Percentiles rank a stretch among this genome's conserved stretches.
Evolutionary conservation across 1,140 invertebrate species (phyloP).

Genomic region (Diploscapter pachys): DNA sequence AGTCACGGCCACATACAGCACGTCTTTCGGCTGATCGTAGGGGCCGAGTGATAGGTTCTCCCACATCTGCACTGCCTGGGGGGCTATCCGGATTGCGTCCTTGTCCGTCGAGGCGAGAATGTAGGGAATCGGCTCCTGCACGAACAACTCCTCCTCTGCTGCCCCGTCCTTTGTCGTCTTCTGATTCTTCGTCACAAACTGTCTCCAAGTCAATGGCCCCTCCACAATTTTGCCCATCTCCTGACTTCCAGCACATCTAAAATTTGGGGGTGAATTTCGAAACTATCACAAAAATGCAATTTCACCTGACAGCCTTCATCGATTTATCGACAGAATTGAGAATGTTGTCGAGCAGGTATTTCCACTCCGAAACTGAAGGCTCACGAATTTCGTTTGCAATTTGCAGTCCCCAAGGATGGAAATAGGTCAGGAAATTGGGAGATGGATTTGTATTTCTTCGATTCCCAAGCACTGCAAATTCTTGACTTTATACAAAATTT

Average conservation of each 20-base stretch:
- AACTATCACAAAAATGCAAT: neutral
- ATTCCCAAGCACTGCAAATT: neutral
- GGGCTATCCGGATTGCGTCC: conserved; percentile 13
- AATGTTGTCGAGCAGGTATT: neutral
- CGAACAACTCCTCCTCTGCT: conserved; percentile 9
- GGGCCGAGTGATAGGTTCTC: conserved; percentile 71
- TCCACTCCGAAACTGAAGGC: conserved; percentile 12
- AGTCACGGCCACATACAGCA: conserved; percentile 86
- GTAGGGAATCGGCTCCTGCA: conserved; percentile 13
- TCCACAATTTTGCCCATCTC: conserved; percentile 8
- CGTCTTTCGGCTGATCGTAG: conserved; percentile 81
- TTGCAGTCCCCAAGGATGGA: conserved; percentile 29
- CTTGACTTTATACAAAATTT: neutral
- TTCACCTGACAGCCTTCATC: conserved; percentile 13
- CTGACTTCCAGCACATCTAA: neutral
- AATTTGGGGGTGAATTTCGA: neutral
- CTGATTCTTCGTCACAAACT: conserved; percentile 11
- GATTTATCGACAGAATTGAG: conserved; percentile 7
- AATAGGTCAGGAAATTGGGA: conserved; percentile 7
- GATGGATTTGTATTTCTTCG: neutral
- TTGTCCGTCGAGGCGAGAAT: conserved; percentile 6
- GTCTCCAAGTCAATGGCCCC: conserved; percentile 31
- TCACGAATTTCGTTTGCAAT: conserved; percentile 21
- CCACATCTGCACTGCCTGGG: conserved; percentile 3
- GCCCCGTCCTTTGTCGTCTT: neutral